Conservation (phyloP, 1,140 invertebrate species). For the Drosophila sturtevanti region DNA sequence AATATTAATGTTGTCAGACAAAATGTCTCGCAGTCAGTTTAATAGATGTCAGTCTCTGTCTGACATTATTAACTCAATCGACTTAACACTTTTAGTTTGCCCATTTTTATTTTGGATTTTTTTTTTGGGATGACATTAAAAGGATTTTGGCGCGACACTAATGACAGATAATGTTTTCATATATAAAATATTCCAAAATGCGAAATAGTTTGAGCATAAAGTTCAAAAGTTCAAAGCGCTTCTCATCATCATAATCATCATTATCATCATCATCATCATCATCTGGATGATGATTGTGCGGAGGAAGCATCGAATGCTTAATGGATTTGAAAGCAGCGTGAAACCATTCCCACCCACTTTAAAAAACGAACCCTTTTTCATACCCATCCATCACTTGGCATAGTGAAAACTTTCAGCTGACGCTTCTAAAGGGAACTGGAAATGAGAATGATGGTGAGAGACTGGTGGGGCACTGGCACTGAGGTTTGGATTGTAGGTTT, state of each 20-base stretch:
- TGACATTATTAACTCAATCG: conserved; percentile 60
- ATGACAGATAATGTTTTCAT: conserved; percentile 62
- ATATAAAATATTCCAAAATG: conserved; percentile 57
- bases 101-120: neutral
- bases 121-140: conserved; percentile 50
- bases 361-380: conserved; percentile 10
- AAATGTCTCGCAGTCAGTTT: conserved; percentile 48
- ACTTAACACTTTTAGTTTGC: conserved; percentile 34
- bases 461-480: neutral
- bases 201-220: conserved; percentile 42
- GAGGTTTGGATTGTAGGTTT: conserved; percentile 14
- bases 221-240: conserved; percentile 49
- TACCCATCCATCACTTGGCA: conserved; percentile 34
- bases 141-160: conserved; percentile 66
- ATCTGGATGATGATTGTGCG: conserved; percentile 1
- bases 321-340: conserved; percentile 56
- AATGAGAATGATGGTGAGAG: neutral
- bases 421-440: conserved; percentile 8
- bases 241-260: conserved; percentile 16
- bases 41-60: conserved; percentile 46
- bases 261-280: conserved; percentile 10
- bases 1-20: conserved; percentile 67
- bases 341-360: conserved; percentile 15
- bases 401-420: conserved; percentile 44
- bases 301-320: conserved; percentile 46